Conservation (phyloP, 37 sponge, comb jelly and placozoan genomes). For the Chondrilla cf. caribensis region DNA sequence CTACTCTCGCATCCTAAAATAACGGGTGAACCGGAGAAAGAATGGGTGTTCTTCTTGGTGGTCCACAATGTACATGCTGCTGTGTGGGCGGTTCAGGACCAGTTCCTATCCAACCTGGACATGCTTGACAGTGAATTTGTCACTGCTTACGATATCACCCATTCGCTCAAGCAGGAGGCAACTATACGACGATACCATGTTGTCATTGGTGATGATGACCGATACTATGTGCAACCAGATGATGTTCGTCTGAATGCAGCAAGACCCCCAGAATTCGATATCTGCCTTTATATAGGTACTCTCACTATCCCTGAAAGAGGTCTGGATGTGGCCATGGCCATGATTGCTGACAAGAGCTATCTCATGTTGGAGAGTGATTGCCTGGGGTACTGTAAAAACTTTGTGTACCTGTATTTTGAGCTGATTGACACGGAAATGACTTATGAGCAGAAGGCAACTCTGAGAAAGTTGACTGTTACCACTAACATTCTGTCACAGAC, state of each 20-base stretch:
- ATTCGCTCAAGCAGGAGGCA: background rate
- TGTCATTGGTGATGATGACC: background rate
- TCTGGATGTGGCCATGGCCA: constrained; percentile 13
- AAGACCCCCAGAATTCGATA: constrained; percentile 3
- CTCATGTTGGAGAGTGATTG: constrained; percentile 10
- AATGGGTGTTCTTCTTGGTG: constrained; percentile 12
- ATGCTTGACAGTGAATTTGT: background rate
- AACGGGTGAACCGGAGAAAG: background rate
- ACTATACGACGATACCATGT: constrained; percentile 8
- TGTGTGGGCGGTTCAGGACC: constrained; percentile 3
- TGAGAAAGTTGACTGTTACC: constrained; percentile 7
- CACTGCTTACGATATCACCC: background rate
- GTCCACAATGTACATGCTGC: constrained; percentile 10
- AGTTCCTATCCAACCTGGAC: background rate
- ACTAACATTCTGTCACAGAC: background rate
- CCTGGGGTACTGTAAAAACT: constrained; percentile 16
- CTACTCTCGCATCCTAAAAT: background rate
- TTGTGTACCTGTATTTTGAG: constrained; percentile 2
- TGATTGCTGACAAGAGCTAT: constrained; percentile 26
- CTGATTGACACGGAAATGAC: constrained; percentile 2
- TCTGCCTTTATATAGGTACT: constrained; percentile 17
- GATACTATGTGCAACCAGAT: constrained; percentile 10
- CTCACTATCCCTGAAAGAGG: background rate
- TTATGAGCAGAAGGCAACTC: background rate
- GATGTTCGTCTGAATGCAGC: background rate